Evolutionary conservation across 2,113 vertebrate species (phyloP).

Genomic region (Phalacrocorax brasilianus): DNA sequence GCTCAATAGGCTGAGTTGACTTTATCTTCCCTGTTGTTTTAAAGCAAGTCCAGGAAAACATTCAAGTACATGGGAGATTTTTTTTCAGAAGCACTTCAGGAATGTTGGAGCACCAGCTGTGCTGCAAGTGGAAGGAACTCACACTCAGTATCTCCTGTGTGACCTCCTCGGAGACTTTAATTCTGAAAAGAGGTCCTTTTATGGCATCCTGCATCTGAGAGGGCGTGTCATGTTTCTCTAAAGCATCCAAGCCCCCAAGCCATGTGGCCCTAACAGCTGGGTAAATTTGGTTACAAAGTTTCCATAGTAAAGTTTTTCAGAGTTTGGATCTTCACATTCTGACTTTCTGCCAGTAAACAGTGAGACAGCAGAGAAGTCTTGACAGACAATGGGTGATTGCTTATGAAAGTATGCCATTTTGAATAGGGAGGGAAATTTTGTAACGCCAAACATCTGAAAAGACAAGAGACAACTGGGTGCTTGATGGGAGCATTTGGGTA

Average conservation of each 20-base stretch:
- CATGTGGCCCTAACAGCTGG: not conserved
- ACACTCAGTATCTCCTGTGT: not conserved
- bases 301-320: not conserved
- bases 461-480: not conserved
- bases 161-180: rapidly evolving
- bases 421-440: not conserved
- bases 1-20: not conserved
- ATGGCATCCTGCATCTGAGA: not conserved
- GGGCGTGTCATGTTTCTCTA: not conserved
- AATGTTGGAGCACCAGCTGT: not conserved
- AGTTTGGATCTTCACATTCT: not conserved
- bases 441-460: not conserved
- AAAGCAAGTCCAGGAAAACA: not conserved
- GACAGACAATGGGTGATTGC: not conserved
- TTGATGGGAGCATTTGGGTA: not conserved
- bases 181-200: not conserved
- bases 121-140: not conserved
- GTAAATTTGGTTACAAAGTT: not conserved
- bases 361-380: not conserved
- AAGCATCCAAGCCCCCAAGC: not conserved
- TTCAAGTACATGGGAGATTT: not conserved
- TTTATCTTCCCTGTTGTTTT: not conserved
- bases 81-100: not conserved
- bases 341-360: not conserved
- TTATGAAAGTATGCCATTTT: not conserved